Evolutionary conservation across 2,888 invertebrate genomes (phyloP).

Genomic region (Drosophila pseudotalamancana): DNA sequence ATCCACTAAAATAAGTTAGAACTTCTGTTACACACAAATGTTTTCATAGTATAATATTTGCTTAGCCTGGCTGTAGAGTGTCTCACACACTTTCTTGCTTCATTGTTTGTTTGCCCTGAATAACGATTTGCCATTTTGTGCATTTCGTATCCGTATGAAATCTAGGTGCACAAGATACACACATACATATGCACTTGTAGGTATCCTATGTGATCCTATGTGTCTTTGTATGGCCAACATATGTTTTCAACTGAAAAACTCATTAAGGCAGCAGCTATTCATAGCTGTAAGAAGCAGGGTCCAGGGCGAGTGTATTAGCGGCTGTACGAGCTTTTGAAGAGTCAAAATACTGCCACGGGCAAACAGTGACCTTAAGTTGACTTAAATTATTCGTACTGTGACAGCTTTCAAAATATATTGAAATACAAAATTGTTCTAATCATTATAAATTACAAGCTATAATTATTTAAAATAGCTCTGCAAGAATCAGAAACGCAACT

Average conservation of each 20-base stretch:
- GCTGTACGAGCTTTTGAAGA: not conserved
- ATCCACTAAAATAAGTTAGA: no score
- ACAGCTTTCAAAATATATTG: no score
- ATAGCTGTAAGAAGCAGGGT: not conserved
- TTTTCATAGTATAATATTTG: no score
- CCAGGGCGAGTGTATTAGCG: not conserved
- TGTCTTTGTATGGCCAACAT: constrained; percentile 51
- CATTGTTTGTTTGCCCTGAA: constrained; percentile 44
- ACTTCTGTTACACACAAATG: no score
- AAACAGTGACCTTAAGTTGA: not conserved
- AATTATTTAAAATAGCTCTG: no score
- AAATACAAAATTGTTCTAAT: no score
- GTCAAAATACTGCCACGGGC: constrained; percentile 2
- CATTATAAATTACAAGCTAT: no score
- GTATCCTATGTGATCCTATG: constrained; percentile 16
- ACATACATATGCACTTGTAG: not conserved
- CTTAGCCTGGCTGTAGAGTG: no score
- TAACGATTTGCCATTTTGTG: constrained; percentile 58
- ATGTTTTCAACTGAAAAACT: constrained; percentile 51
- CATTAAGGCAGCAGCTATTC: constrained; percentile 35
- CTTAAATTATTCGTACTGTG: no score
- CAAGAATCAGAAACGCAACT: no score
- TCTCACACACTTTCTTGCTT: not conserved
- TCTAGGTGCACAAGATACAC: not conserved
- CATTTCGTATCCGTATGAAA: constrained; percentile 39